A percentile compares a stretch with the other conserved stretches of the same genome.
phyloP scores from a whole-genome alignment of 2,797 vertebrate genomes.

The Tangara arthus region DNA sequence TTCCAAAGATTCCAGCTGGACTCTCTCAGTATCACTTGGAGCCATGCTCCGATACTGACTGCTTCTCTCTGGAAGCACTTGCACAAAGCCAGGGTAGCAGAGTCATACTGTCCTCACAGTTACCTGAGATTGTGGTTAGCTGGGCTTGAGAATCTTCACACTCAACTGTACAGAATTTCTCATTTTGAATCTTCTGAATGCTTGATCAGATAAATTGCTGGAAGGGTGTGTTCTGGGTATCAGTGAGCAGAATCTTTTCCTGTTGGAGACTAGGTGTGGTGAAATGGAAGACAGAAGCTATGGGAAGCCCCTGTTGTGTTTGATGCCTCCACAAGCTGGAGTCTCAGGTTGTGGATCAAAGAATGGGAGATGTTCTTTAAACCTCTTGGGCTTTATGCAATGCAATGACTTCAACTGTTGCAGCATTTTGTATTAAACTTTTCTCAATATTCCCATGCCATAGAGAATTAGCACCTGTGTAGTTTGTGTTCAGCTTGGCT shows the following conservation, averaged over 20 bases:
- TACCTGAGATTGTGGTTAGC: not conserved
- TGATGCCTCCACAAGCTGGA: not conserved
- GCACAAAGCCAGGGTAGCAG: not conserved
- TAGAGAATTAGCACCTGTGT: not conserved
- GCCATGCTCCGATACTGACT: not conserved
- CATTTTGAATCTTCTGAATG: not conserved
- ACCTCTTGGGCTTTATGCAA: not conserved
- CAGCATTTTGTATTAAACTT: not conserved
- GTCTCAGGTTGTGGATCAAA: not conserved
- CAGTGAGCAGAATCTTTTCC: not conserved
- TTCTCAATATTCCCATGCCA: not conserved
- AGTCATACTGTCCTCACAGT: not conserved
- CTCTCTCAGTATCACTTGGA: not conserved
- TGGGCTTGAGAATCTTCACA: not conserved
- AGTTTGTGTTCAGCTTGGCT: not conserved
- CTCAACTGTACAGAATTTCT: not conserved
- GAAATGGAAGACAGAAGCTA: not conserved
- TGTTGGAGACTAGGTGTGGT: fast-evolving
- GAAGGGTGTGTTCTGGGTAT: not conserved
- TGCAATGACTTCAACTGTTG: not conserved
- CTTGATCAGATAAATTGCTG: not conserved
- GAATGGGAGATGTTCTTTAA: not conserved
- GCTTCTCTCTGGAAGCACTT: not conserved
- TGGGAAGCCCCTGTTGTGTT: not conserved
- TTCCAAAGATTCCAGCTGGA: not conserved